These are phyloP conservation scores for Manacus vitellinus DNA, from an alignment of 2,113 vertebrate genomes.

Conservation along the genomic window DNA sequence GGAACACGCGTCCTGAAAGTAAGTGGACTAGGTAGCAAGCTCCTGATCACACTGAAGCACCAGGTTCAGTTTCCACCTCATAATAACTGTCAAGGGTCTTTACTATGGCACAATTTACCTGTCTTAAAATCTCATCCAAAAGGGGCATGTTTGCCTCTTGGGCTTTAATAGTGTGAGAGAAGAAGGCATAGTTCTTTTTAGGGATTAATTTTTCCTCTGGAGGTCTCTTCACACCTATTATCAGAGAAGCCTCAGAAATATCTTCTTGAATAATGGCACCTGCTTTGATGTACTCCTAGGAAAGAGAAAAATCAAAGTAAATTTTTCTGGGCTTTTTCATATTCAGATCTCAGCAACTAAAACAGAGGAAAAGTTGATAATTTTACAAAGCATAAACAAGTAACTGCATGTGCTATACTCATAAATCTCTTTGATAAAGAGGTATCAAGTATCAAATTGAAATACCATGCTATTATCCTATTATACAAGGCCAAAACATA, in stretches of 20 bases:
- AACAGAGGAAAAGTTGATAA: not conserved
- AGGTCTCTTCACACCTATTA: conserved; percentile 93
- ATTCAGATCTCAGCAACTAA: not conserved
- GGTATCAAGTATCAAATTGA: not conserved
- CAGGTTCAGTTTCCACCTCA: not conserved
- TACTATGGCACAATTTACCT: conserved; percentile 74
- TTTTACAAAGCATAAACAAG: not conserved
- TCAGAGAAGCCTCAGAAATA: conserved; percentile 92
- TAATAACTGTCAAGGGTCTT: not conserved
- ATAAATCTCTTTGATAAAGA: not conserved
- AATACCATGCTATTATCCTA: not conserved
- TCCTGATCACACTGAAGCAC: not conserved
- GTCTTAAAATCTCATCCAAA: conserved; percentile 89
- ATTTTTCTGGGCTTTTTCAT: not conserved
- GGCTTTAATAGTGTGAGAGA: conserved; percentile 98
- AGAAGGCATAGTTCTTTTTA: conserved; percentile 94
- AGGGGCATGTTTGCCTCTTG: conserved; percentile 96
- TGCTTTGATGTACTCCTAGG: conserved; percentile 89
- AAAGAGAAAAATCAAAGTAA: conserved; percentile 7
- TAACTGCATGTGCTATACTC: not conserved
- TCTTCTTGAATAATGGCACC: conserved; percentile 93
- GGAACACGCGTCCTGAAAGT: fast-evolving
- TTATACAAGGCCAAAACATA: not conserved
- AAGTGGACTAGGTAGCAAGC: not conserved
- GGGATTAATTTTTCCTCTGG: conserved; percentile 90